A percentile compares a stretch with the other conserved stretches of the same genome.
These are phyloP conservation scores for Gobiocypris rarus DNA, from an alignment of 2,113 vertebrate genomes.

Conservation along the genomic window DNA sequence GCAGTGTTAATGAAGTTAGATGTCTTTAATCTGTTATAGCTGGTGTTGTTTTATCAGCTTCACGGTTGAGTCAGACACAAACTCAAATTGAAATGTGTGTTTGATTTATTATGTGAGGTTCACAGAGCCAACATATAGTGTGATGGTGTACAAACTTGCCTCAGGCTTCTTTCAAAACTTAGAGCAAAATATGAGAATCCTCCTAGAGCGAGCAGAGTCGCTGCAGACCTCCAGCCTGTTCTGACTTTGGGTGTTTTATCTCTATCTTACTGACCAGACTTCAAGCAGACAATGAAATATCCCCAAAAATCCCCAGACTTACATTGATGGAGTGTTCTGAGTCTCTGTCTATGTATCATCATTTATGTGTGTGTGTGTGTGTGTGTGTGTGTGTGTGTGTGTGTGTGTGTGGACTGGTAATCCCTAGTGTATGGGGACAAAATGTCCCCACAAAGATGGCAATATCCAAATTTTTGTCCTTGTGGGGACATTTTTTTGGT, in stretches of 20 bases:
- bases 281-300: not conserved
- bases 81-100: not conserved
- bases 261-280: not conserved
- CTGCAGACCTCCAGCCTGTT: not conserved
- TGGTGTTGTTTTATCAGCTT: not conserved
- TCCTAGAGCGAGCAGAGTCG: not conserved
- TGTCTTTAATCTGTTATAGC: not conserved
- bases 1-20: not conserved
- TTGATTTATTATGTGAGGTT: slow-evolving; percentile 8
- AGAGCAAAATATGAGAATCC: not conserved
- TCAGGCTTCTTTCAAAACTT: not conserved
- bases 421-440: too few species aligned
- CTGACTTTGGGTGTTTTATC: not conserved
- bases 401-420: too few species aligned
- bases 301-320: not conserved
- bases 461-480: too few species aligned
- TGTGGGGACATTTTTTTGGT: too few species aligned
- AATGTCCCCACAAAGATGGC: too few species aligned
- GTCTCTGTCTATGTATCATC: not conserved
- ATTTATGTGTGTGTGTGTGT: too few species aligned
- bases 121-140: not conserved
- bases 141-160: not conserved
- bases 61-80: not conserved
- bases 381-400: too few species aligned
- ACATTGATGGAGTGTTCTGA: not conserved